These are phyloP conservation scores for Argyrosomus regius DNA, from an alignment of 2,797 vertebrate species.

Conservation along the genomic window DNA sequence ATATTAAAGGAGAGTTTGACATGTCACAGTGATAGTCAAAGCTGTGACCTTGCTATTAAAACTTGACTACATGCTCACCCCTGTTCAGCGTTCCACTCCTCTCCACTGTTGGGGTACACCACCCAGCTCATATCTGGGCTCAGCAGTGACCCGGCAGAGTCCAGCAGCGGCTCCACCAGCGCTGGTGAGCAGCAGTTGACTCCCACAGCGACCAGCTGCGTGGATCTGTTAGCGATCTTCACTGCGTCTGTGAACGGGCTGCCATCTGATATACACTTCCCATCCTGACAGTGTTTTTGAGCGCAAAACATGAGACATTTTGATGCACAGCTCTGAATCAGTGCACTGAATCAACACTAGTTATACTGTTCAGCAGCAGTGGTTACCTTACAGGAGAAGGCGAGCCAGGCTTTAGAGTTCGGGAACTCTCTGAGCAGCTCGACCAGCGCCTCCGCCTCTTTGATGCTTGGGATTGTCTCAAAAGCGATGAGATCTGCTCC, in stretches of 20 bases:
- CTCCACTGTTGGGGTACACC: conserved; percentile 89
- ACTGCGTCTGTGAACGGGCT: conserved; percentile 82
- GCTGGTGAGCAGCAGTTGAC: conserved; percentile 86
- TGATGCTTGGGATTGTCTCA: conserved; percentile 89
- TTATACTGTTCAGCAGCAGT: no score
- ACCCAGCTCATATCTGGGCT: conserved; percentile 82
- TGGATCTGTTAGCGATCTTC: conserved; percentile 69
- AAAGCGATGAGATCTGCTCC: conserved; percentile 88
- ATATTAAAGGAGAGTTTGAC: not conserved
- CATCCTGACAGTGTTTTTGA: conserved; percentile 66
- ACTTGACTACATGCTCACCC: conserved; percentile 75
- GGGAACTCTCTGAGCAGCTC: conserved; percentile 88
- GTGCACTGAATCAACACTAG: not conserved
- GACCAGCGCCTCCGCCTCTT: conserved; percentile 86
- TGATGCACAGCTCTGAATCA: not conserved
- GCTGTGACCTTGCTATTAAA: not conserved
- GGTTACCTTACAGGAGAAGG: conserved; percentile 89
- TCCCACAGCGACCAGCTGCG: conserved; percentile 86
- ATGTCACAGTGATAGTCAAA: not conserved
- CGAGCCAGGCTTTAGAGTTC: conserved; percentile 84
- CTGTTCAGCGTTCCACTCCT: conserved; percentile 79
- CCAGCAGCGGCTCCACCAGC: conserved; percentile 82
- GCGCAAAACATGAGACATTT: not conserved
- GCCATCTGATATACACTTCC: conserved; percentile 81
- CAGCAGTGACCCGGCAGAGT: conserved; percentile 71